Base-by-base conservation (phyloP, 2,113 vertebrate species). In the Anolis carolinensis region DNA sequence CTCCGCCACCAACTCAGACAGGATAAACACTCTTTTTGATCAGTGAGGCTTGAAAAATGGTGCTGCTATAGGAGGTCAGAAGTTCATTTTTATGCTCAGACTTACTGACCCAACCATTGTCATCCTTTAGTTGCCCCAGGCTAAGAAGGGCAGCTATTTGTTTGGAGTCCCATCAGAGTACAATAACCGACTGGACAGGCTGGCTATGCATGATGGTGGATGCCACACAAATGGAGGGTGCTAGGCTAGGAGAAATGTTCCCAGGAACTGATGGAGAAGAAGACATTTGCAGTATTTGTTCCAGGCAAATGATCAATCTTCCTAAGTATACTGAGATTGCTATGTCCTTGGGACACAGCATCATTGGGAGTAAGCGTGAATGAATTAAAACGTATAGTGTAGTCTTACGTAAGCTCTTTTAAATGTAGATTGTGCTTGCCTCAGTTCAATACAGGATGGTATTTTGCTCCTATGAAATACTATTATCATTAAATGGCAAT, bases 41-140 rank as follows among this genome's bases (percentile, higher is more conserved):
- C 78, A 89, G 81, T 71, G 25, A 68, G 13, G 44, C 86, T 83
- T 83, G 83, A 87, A 89, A 92, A 93, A 91, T 34, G 21, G 36
- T 89, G 87, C 83, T 82, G 79, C 87, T 91, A 4, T 63, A 75
- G 86, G 62, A 91, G 88, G 76, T 83, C 39, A 87, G 85, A 80
- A 87, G 68, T 79, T 90, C 74, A 11, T 87, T 92, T 92, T 78
- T 90, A 84, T 86, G 84, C 68, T 39, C 82, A 81, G 48, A 81
- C 25, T 84, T 83, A 10, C 80, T 79, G 81, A 76, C 71, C 71
- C 70, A 89, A 82, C 88, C 82, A 74, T 91, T 90, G 87, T 84
- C 88, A 89, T 86, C 63, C 73, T 68, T 65, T 52, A 36, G 55
- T 34, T 83, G 81, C 83, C 0, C 0, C 32, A 73, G 90, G 84